These are phyloP conservation scores for Petrolisthes cinctipes DNA, from an alignment of 2,888 invertebrate genomes.

Conservation along the genomic window DNA sequence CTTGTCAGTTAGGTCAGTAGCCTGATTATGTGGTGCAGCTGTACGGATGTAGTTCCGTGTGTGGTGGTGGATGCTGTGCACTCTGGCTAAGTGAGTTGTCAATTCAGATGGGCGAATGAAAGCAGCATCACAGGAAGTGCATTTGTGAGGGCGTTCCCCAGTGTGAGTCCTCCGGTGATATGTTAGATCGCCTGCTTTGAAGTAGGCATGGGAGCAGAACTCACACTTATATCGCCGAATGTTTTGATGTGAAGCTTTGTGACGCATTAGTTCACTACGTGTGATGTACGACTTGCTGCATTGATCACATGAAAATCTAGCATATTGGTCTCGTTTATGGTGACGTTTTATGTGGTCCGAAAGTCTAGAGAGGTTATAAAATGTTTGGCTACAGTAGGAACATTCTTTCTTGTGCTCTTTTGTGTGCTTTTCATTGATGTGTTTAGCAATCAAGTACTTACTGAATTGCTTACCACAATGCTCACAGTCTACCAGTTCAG, in stretches of 20 bases:
- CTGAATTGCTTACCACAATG: conserved; percentile 49
- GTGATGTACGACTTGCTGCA: conserved; percentile 54
- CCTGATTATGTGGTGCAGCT: conserved; percentile 17
- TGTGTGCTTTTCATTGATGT: conserved; percentile 55
- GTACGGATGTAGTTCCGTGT: conserved; percentile 41
- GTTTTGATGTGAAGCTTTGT: conserved; percentile 47
- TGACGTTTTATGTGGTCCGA: conserved; percentile 51
- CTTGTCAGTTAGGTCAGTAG: neutral
- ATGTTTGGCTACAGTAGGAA: conserved; percentile 38
- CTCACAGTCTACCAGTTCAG: conserved; percentile 38
- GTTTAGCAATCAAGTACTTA: conserved; percentile 40
- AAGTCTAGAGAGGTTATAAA: conserved; percentile 38
- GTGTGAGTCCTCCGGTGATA: conserved; percentile 57
- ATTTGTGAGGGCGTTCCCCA: conserved; percentile 47
- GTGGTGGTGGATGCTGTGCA: conserved; percentile 36
- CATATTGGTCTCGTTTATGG: conserved; percentile 44
- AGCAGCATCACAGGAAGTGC: conserved; percentile 45
- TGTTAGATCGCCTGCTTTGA: conserved; percentile 60
- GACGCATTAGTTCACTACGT: conserved; percentile 40
- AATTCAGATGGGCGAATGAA: conserved; percentile 56
- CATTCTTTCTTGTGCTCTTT: conserved; percentile 41
- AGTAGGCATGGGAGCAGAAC: conserved; percentile 51
- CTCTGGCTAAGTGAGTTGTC: conserved; percentile 44
- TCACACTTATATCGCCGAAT: conserved; percentile 52
- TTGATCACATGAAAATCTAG: conserved; percentile 35